Conservation (phyloP, 2,888 invertebrate genomes). For the Drymonia ruficornis region DNA sequence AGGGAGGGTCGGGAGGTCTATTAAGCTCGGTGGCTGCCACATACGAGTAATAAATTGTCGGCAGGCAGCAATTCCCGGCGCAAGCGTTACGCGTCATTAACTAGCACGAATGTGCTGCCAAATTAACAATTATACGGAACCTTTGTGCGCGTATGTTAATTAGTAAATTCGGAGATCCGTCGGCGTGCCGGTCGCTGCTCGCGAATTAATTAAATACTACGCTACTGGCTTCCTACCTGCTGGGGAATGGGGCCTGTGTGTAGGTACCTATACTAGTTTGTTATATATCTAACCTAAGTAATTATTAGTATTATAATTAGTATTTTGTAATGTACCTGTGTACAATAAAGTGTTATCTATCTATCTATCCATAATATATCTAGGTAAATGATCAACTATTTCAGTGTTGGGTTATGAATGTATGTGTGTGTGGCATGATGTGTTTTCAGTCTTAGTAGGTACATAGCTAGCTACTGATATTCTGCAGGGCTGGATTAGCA, state of each 20-base stretch:
- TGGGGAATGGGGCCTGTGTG: neutral
- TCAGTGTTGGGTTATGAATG: too few relatives aligned
- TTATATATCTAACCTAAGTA: too few relatives aligned
- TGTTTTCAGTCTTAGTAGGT: too few relatives aligned
- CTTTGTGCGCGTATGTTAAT: conserved; percentile 74
- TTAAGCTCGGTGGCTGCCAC: conserved; percentile 56
- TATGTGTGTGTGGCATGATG: too few relatives aligned
- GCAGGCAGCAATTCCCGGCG: conserved; percentile 40
- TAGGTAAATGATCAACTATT: too few relatives aligned
- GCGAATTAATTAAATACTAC: conserved; percentile 42
- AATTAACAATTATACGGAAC: conserved; percentile 79
- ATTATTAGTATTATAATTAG: too few relatives aligned
- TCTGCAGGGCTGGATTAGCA: neutral
- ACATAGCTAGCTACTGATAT: neutral
- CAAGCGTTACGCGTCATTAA: conserved; percentile 74
- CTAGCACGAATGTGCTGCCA: conserved; percentile 73
- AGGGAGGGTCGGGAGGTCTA: conserved; percentile 34
- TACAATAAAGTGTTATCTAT: too few relatives aligned
- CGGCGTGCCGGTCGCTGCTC: conserved; percentile 29
- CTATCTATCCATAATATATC: too few relatives aligned
- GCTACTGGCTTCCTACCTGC: conserved; percentile 29
- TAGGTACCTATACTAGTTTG: neutral
- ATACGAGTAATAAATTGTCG: conserved; percentile 61
- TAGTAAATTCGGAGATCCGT: conserved; percentile 66
- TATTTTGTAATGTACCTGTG: too few relatives aligned